Evolutionary conservation across 2,888 invertebrate genomes (phyloP).

Genomic region (Ceratothoa steindachneri): DNA sequence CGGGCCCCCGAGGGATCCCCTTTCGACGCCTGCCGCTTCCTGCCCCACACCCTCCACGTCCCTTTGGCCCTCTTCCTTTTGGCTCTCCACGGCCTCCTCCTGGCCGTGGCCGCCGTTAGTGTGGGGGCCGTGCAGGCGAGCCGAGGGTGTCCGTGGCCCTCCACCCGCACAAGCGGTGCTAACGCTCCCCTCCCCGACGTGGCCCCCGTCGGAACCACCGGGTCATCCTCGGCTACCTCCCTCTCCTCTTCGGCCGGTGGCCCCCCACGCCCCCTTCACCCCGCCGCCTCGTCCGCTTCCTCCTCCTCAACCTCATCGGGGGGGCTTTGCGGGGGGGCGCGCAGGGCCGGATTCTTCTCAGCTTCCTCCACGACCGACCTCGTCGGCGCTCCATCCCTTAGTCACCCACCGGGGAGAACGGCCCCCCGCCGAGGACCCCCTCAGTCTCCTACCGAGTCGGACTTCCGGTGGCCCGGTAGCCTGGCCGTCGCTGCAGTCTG

Average conservation of each 20-base stretch:
- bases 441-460: constrained; percentile 49
- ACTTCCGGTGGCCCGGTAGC: constrained; percentile 53
- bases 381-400: constrained; percentile 49
- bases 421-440: constrained; percentile 44
- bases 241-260: not conserved
- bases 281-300: constrained; percentile 36
- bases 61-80: constrained; percentile 58
- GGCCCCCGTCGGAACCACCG: constrained; percentile 50
- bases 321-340: constrained; percentile 1
- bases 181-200: constrained; percentile 31
- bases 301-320: constrained; percentile 47
- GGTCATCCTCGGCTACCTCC: constrained; percentile 45
- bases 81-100: constrained; percentile 57
- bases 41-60: constrained; percentile 57
- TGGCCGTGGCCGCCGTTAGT: constrained; percentile 56
- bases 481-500: constrained; percentile 59
- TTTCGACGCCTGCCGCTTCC: constrained; percentile 54
- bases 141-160: constrained; percentile 34
- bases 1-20: constrained; percentile 34
- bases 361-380: constrained; percentile 39
- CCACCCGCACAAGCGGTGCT: constrained; percentile 49
- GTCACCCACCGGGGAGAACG: constrained; percentile 21
- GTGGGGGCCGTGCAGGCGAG: constrained; percentile 53
- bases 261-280: constrained; percentile 20
- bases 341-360: too few relatives aligned